A percentile compares a stretch with the other conserved stretches of the same genome.
These are phyloP conservation scores for Stegana nigrithorax DNA, from an alignment of 2,888 invertebrate genomes.

Conservation along the genomic window DNA sequence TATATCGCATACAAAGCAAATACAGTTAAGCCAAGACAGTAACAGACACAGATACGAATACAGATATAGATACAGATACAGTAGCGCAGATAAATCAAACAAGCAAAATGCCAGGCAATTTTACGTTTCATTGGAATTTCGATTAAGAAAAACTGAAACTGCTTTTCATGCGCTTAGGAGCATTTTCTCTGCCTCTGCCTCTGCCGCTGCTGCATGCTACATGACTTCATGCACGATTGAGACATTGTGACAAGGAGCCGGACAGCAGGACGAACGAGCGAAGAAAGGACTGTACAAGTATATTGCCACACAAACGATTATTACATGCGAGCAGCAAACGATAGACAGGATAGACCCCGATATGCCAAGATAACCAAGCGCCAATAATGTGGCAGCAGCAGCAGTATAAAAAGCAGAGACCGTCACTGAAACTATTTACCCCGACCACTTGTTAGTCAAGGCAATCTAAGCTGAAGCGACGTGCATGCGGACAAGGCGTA, in stretches of 20 bases:
- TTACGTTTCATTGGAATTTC: constrained; percentile 65
- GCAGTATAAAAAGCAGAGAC: too few species aligned
- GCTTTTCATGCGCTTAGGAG: neutral
- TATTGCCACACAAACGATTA: constrained; percentile 35
- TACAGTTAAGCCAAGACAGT: too few species aligned
- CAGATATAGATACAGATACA: too few species aligned
- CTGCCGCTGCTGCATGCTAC: constrained; percentile 10
- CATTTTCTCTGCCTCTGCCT: neutral
- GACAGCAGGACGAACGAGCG: neutral
- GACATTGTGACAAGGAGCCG: constrained; percentile 37
- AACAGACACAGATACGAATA: too few species aligned
- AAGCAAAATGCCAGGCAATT: constrained; percentile 44
- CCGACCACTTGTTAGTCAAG: constrained; percentile 5
- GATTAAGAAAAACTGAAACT: constrained; percentile 50
- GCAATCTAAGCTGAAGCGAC: constrained; percentile 1
- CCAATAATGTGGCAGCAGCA: neutral
- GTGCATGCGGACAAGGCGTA: neutral
- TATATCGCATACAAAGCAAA: too few species aligned
- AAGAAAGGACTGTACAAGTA: neutral
- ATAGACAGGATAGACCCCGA: neutral
- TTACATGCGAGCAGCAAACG: constrained; percentile 5
- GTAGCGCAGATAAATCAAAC: neutral
- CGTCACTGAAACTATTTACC: neutral
- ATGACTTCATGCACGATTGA: constrained; percentile 40
- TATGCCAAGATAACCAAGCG: neutral